These are phyloP conservation scores for Pseudomyrmex dendroicus DNA, from an alignment of 1,140 invertebrate genomes.

Conservation along the genomic window DNA sequence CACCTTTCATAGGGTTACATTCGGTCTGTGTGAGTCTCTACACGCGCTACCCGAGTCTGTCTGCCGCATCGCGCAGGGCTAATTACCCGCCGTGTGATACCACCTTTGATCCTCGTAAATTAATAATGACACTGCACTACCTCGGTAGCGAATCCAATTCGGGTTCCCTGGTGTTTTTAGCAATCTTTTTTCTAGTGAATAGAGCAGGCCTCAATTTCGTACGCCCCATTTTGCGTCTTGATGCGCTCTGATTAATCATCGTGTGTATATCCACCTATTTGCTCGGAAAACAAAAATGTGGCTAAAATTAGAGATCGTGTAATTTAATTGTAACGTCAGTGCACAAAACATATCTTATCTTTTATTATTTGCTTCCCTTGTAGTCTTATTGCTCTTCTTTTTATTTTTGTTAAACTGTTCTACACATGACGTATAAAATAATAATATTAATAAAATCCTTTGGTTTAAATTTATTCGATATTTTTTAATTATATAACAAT, in stretches of 20 bases:
- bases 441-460: too few relatives aligned
- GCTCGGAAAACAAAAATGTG: neutral
- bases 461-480: too few relatives aligned
- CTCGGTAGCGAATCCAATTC: constrained; percentile 62
- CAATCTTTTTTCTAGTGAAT: neutral
- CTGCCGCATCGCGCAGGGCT: constrained; percentile 42
- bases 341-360: too few relatives aligned
- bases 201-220: neutral
- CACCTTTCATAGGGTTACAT: constrained; percentile 47
- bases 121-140: constrained; percentile 60
- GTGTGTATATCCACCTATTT: constrained; percentile 11
- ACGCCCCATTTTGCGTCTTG: neutral
- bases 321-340: too few relatives aligned
- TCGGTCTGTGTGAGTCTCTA: constrained; percentile 12
- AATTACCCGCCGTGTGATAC: constrained; percentile 63
- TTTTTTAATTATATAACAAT: too few relatives aligned
- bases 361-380: too few relatives aligned
- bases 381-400: too few relatives aligned
- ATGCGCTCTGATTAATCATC: too few relatives aligned
- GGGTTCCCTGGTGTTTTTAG: neutral
- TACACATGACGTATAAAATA: too few relatives aligned
- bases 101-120: constrained; percentile 69
- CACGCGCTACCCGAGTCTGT: neutral
- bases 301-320: too few relatives aligned
- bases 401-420: too few relatives aligned